Evolutionary conservation across 2,888 invertebrate genomes (phyloP).

Genomic region (Lasius platythorax): DNA sequence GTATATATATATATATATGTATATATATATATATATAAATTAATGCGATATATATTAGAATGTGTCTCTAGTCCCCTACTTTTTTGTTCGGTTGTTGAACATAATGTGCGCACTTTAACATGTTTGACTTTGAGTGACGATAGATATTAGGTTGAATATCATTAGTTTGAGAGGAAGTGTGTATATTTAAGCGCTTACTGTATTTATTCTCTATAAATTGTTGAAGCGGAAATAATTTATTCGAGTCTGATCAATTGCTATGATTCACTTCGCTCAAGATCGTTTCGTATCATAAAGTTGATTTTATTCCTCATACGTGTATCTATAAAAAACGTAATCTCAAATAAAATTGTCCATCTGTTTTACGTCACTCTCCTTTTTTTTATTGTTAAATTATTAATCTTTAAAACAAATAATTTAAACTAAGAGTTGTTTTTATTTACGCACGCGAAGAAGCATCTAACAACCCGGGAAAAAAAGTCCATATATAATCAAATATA

Average conservation of each 20-base stretch:
- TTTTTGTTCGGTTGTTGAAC: constrained; percentile 49
- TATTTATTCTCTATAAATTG: constrained; percentile 35
- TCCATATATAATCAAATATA: background rate
- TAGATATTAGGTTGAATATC: constrained; percentile 24
- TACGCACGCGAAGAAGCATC: background rate
- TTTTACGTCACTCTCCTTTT: background rate
- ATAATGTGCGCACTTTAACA: constrained; percentile 1
- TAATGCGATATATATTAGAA: constrained; percentile 55
- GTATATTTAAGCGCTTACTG: background rate
- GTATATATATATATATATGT: background rate
- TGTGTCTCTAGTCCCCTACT: constrained; percentile 75
- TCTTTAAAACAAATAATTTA: background rate
- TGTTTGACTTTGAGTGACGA: constrained; percentile 27
- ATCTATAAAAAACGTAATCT: constrained; percentile 28
- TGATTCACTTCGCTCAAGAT: background rate
- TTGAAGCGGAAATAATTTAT: background rate
- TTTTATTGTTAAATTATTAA: background rate
- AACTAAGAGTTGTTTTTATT: background rate
- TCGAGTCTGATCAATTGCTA: background rate
- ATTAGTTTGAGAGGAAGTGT: background rate
- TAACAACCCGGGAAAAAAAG: background rate
- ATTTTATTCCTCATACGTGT: constrained; percentile 58
- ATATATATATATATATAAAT: background rate
- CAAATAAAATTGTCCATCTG: constrained; percentile 38
- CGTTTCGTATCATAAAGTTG: constrained; percentile 62